Base-by-base conservation (phyloP, 1,140 invertebrate genomes). In the Saxidomus purpurata region DNA sequence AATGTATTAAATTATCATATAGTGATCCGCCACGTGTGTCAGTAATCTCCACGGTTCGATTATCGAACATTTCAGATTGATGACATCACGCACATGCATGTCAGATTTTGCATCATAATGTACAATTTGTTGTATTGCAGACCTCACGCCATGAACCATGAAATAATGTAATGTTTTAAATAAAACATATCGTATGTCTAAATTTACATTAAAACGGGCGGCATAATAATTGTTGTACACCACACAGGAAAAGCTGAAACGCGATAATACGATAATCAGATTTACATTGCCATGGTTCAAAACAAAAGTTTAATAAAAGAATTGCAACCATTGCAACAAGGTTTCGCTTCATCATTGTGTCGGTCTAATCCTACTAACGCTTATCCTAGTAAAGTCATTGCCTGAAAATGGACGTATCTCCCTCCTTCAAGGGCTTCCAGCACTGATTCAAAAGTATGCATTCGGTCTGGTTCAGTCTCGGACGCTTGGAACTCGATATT, bases 321-420 rank as follows among this genome's bases (percentile, higher is more conserved):
- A n/a, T n/a, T n/a, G n/a, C n/a, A n/a, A n/a, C n/a, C n/a, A n/a
- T n/a, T n/a, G n/a, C n/a, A n/a, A n/a, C n/a, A n/a, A n/a, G n/a
- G n/a, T n/a, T n/a, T n/a, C n/a, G n/a, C n/a, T n/a, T n/a, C n/a
- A n/a, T n/a, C n/a, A n/a, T n/a, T n/a, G n/a, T n/a, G n/a, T n/a
- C n/a, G n/a, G n/a, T n/a, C n/a, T n/a, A n/a, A n/a, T n/a, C n/a
- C n/a, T n/a, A n/a, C n/a, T n/a, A n/a, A n/a, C n/a, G n/a, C n/a
- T n/a, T n/a, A n/a, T n/a, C n/a, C n/a, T n/a, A n/a, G n/a, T n/a
- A 85, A 85, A 1, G 83, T 74, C 83, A 76, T 85, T 25, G 83
- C 83, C 67, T 49, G 63, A 36, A 85, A 85, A 36, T 85, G 83
- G 9, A 85, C 83, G 19, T 52, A 17, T 38, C 49, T 49, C 15